Evolutionary conservation across 2,888 invertebrate genomes (phyloP), one percentile per base, ranked within the genome.

Genomic region (Pimpla rufipes): DNA sequence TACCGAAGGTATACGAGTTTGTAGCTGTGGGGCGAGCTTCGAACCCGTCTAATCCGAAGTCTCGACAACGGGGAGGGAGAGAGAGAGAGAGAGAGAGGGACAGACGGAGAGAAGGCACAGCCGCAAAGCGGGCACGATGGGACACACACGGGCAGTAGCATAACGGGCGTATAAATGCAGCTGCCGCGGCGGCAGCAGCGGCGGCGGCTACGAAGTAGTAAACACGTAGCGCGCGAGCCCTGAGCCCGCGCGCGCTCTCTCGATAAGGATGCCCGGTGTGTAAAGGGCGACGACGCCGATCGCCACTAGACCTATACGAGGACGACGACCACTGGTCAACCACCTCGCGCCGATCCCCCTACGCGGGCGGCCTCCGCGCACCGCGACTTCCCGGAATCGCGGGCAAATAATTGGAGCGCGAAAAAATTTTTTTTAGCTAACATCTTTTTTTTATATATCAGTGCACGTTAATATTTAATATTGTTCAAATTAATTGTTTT

Each of bases 141-240:
- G 40, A 37, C 66, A 71, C 59, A 80, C 75, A 64, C 35, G 55
- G 68, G 73, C 62, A 55, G 59, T 40, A 45, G 66, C 74, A 68
- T 82, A 83, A 79, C 79, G 82, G 82, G 84, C 70, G 75, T 79
- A 79, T 64, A 73, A 82, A 81, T 83, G 84, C 84, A 84, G 82
- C 84, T 84, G 84, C 84, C 76, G 50, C 71, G 59, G 42, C 76
- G 29, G 59, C 47, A 64, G 23, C 52, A 67, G 47, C 66, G 47
- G 55, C 71, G 42, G 45, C 59, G 13, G n/a, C 66, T 18, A 66
- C 70, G 73, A 75, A 40, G 82, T 71, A 79, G 76, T 76, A 66
- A 76, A 79, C 79, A 68, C 79, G 81, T 82, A 81, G 79, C 55
- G 71, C 73, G 62, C 74, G 68, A 70, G 45, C 76, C 79, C 71